Conservation (phyloP, 1,140 invertebrate species). For the Zaprionus inermis region DNA sequence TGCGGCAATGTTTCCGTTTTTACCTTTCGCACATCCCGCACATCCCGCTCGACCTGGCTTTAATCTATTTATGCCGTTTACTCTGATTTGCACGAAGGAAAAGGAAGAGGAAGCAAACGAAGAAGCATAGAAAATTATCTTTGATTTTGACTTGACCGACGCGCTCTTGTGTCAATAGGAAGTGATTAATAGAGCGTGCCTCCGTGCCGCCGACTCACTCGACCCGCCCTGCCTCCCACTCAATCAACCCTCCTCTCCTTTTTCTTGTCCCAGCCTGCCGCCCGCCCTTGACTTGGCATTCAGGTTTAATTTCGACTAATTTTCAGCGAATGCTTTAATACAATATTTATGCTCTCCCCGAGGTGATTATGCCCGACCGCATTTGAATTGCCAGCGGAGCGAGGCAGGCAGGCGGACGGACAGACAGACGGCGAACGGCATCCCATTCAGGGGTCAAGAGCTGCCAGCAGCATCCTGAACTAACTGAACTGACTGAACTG, state of each 20-base stretch:
- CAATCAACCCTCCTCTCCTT: conserved; percentile 3
- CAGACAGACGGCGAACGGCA: background rate
- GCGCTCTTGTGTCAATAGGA: conserved; percentile 69
- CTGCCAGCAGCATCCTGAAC: conserved; percentile 37
- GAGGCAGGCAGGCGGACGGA: background rate
- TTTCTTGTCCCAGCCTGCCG: background rate
- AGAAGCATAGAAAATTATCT: conserved; percentile 71
- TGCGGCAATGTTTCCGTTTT: conserved; percentile 58
- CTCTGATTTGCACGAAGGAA: conserved; percentile 64
- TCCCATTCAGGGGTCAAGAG: conserved; percentile 67
- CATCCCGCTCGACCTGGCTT: background rate
- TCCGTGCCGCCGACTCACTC: background rate
- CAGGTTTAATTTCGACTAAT: conserved; percentile 77
- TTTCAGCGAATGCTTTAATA: conserved; percentile 76
- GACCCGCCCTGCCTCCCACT: background rate
- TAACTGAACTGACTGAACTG: conserved; percentile 28
- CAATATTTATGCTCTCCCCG: conserved; percentile 68
- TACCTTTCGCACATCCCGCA: conserved; percentile 15
- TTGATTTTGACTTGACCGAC: conserved; percentile 71
- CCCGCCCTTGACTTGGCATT: conserved; percentile 18
- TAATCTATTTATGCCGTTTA: conserved; percentile 78
- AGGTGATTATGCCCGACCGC: conserved; percentile 61
- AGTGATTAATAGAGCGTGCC: conserved; percentile 73
- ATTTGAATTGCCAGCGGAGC: conserved; percentile 36
- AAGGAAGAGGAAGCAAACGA: conserved; percentile 3